Percentiles rank a stretch among this genome's conserved stretches.
Evolutionary conservation across 2,888 invertebrate species (phyloP).

Genomic region (Anodontia alba): DNA sequence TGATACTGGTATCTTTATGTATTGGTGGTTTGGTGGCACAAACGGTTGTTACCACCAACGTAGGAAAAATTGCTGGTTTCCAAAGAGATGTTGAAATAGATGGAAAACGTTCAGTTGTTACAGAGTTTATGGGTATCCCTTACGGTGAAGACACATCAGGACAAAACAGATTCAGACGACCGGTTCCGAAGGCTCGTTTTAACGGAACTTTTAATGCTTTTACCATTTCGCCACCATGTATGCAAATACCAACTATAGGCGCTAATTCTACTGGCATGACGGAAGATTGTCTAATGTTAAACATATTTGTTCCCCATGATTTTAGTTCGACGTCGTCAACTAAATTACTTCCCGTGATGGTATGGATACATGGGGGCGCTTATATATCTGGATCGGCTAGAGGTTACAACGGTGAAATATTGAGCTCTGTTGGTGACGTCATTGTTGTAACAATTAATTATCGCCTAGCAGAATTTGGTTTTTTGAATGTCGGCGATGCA

Average conservation of each 20-base stretch:
- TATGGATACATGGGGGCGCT: slow-evolving; percentile 54
- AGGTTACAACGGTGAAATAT: slow-evolving; percentile 19
- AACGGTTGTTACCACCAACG: slow-evolving; percentile 15
- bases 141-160: slow-evolving; percentile 48
- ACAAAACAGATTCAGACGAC: slow-evolving; percentile 36
- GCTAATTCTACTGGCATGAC: neutral
- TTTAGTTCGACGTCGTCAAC: neutral
- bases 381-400: slow-evolving; percentile 33
- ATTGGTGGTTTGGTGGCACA: neutral
- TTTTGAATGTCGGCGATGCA: slow-evolving; percentile 35
- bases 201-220: slow-evolving; percentile 12
- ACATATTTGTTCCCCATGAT: slow-evolving; percentile 43
- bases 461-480: slow-evolving; percentile 51
- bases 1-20: too few species aligned
- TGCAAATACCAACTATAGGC: slow-evolving; percentile 14
- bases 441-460: slow-evolving; percentile 54
- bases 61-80: slow-evolving; percentile 37
- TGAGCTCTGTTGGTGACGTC: slow-evolving; percentile 15
- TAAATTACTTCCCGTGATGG: slow-evolving; percentile 40
- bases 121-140: slow-evolving; percentile 49
- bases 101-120: slow-evolving; percentile 16
- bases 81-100: slow-evolving; percentile 14
- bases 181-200: slow-evolving; percentile 44
- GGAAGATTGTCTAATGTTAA: slow-evolving; percentile 51
- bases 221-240: slow-evolving; percentile 24